Conservation (phyloP, 2,113 vertebrate species). For the Aegotheles bennettii region DNA sequence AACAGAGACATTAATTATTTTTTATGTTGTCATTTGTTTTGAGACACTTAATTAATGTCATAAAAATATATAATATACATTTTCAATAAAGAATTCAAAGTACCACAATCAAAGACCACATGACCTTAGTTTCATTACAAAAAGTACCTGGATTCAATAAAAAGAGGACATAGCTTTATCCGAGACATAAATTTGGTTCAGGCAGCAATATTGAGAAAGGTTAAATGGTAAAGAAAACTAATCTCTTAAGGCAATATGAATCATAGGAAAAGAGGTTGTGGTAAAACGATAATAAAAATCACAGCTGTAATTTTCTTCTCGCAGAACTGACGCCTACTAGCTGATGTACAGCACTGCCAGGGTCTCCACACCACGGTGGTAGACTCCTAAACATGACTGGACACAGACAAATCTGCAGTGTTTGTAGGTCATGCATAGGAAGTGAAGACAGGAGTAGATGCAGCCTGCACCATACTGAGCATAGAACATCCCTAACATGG, state of each 20-base stretch:
- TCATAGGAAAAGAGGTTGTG: conserved; percentile 57
- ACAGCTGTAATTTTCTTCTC: conserved; percentile 54
- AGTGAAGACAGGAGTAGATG: background rate
- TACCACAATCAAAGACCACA: conserved; percentile 36
- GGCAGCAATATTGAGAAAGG: conserved; percentile 73
- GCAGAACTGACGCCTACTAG: background rate
- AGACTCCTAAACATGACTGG: background rate
- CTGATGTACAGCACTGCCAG: background rate
- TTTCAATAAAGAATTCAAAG: conserved; percentile 53
- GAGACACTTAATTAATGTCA: conserved; percentile 26
- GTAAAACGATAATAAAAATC: conserved; percentile 46
- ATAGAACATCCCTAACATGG: background rate
- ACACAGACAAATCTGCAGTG: fast-evolving
- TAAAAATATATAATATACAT: conserved; percentile 40
- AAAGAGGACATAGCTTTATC: conserved; percentile 63
- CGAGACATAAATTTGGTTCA: conserved; percentile 61
- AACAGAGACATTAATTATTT: conserved; percentile 42
- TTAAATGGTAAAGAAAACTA: conserved; percentile 72
- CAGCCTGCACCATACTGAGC: background rate
- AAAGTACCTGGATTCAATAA: conserved; percentile 60
- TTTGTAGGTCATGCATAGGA: background rate
- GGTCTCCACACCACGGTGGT: background rate
- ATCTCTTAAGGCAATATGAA: conserved; percentile 72
- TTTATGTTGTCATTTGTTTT: conserved; percentile 40
- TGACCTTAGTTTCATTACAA: conserved; percentile 40